phyloP scores from a whole-genome alignment of 2,888 invertebrate species.

The Mythimna albipuncta region DNA sequence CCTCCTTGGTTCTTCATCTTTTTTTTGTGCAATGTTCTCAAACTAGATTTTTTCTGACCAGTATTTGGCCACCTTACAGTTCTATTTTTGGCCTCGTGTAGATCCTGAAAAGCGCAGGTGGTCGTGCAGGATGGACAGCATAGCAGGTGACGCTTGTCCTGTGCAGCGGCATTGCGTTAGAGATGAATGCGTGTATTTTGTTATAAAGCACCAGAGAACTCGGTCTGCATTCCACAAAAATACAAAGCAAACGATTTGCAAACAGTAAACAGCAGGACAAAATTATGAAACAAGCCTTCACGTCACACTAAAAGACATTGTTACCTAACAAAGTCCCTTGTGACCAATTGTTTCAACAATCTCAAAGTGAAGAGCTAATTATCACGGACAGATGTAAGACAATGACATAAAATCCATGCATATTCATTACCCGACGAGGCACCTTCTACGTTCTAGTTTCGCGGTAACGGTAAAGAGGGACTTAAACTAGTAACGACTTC shows the following conservation, averaged over 20 bases:
- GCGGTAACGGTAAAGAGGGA: conserved; percentile 46
- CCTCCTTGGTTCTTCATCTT: neutral
- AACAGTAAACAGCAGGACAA: neutral
- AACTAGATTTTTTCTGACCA: no score
- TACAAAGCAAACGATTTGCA: neutral
- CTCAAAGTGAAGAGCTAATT: conserved; percentile 17
- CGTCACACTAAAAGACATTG: neutral
- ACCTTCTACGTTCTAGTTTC: conserved; percentile 37
- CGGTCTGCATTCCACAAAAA: neutral
- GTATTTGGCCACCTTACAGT: no score
- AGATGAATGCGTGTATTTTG: no score
- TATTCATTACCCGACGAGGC: conserved; percentile 36
- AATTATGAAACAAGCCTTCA: conserved; percentile 13
- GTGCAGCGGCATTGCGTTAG: no score
- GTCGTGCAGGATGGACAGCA: no score
- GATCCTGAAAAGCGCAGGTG: no score
- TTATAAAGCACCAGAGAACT: neutral
- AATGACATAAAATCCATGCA: conserved; percentile 48
- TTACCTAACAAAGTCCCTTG: conserved; percentile 12
- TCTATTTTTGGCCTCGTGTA: no score
- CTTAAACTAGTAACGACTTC: conserved; percentile 59
- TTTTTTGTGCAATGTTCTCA: neutral
- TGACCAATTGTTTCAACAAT: conserved; percentile 9
- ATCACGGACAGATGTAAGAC: conserved; percentile 34
- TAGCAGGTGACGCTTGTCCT: no score